A percentile compares a stretch with the other conserved stretches of the same genome.
Evolutionary conservation across 2,113 vertebrate genomes (phyloP).

Genomic region (human (Homo sapiens)): GRCh38 chr4:136003001-136003500

Average conservation of each 20-base stretch:
- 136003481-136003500: neutral
- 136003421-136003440: neutral
- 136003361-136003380: neutral
- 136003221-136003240: neutral
- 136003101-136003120: neutral
- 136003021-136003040: neutral
- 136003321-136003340: neutral
- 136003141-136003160: neutral
- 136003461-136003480: neutral
- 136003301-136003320: neutral
- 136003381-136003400: neutral
- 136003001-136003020: neutral
- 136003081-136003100: neutral
- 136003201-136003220: neutral
- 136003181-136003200: neutral
- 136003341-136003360: neutral
- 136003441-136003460: neutral
- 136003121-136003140: neutral
- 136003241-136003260: neutral
- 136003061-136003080: neutral
- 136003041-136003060: neutral
- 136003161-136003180: neutral
- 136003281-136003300: neutral
- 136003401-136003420: neutral
- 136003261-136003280: neutral